phyloP scores from a whole-genome alignment of 2,888 invertebrate genomes.

The Drosophila infuscata region DNA sequence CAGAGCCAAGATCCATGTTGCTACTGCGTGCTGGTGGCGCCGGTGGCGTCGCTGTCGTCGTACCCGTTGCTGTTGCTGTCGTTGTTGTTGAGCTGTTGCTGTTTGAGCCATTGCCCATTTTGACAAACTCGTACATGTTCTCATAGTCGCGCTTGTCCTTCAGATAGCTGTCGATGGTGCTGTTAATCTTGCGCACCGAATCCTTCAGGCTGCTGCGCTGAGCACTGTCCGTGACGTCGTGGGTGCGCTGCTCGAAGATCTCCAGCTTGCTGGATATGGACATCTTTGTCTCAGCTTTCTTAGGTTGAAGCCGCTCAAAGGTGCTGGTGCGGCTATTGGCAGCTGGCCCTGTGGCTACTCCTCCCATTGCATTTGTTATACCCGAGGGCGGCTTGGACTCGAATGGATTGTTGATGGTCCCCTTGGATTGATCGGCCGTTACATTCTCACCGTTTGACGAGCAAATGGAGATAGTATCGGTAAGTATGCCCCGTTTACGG shows the following conservation, averaged over 20 bases:
- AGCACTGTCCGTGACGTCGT: slow-evolving; percentile 48
- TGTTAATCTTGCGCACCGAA: slow-evolving; percentile 85
- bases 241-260: slow-evolving; percentile 78
- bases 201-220: slow-evolving; percentile 84
- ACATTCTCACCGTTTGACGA: slow-evolving; percentile 85
- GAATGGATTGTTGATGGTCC: slow-evolving; percentile 55
- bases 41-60: slow-evolving; percentile 73
- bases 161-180: slow-evolving; percentile 84
- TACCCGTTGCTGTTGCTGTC: slow-evolving; percentile 6
- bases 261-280: slow-evolving; percentile 82
- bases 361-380: slow-evolving; percentile 3
- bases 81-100: slow-evolving; percentile 22
- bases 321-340: slow-evolving; percentile 81
- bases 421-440: slow-evolving; percentile 69
- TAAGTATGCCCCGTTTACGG: slow-evolving; percentile 83
- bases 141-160: slow-evolving; percentile 85
- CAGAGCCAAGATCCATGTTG: slow-evolving; percentile 64
- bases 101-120: slow-evolving; percentile 61
- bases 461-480: slow-evolving; percentile 85
- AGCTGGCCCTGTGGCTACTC: slow-evolving; percentile 2
- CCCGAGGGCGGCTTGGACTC: slow-evolving; percentile 39
- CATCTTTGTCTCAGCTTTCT: slow-evolving; percentile 80
- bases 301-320: slow-evolving; percentile 79
- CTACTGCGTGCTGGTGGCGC: slow-evolving; percentile 79
- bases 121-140: slow-evolving; percentile 83